Evolutionary conservation across 2,888 invertebrate genomes (phyloP), one percentile per base, ranked within the genome.

Genomic region (Aporophyla nigra): DNA sequence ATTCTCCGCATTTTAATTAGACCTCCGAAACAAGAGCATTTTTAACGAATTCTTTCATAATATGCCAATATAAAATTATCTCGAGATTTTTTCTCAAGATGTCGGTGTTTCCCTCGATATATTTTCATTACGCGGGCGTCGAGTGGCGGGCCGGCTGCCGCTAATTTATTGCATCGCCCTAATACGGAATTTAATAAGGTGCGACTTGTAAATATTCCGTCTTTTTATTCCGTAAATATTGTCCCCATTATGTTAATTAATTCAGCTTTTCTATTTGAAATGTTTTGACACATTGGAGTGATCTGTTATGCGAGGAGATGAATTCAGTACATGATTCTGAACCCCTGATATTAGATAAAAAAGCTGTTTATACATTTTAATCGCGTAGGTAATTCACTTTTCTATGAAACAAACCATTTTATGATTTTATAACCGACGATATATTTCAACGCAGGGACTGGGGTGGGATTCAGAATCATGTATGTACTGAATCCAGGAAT

Each of bases 181-280:
- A 91, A 90, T 91, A 90, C 89, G 91, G 92, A 94, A 94, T 94
- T 93, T 94, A 93, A 93, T 93, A 93, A 93, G 91, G 89, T 87
- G 78, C 72, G 79, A 83, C 81, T 87, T 84, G 85, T 81, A 87
- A 89, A 87, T 86, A 84, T 78, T 77, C 79, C 43, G 24, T 49
- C 82, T 82, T 80, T 82, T 77, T 71, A 80, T 86, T 71, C 63
- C 67, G 74, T 70, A 76, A 77, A 85, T 78, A 83, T 79, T 77
- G 65, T 62, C 61, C 40, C 40, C 75, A 53, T 74, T 49, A 53
- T 78, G 78, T 72, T 85, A 78, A 83, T 84, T 82, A 77, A 80
- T 83, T 73, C 79, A 85, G 75, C 62, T 70, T 65, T 66, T 53
- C 24, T 43, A 51, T 78, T 78, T 53, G 16, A 51, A 58, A 70